Percentiles rank a stretch among this genome's conserved stretches.
Evolutionary conservation across 1,140 invertebrate genomes (phyloP).

Genomic region (Pseudomyrmex concolor): DNA sequence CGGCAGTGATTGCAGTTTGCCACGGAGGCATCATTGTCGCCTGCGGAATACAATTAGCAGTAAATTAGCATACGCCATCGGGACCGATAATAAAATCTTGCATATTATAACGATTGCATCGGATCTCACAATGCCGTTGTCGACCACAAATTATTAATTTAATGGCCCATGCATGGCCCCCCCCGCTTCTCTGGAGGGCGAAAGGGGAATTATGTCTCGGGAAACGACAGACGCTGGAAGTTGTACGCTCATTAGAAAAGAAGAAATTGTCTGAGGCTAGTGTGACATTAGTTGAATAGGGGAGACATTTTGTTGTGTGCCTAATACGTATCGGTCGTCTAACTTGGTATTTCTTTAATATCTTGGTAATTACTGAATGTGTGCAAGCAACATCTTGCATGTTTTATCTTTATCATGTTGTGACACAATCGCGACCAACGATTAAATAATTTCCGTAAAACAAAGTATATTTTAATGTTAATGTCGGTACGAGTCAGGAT

Average conservation of each 20-base stretch:
- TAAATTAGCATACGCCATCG: constrained; percentile 85
- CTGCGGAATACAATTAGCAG: constrained; percentile 85
- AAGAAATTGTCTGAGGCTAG: constrained; percentile 43
- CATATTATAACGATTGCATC: constrained; percentile 85
- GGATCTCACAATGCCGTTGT: constrained; percentile 84
- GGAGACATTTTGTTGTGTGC: constrained; percentile 9
- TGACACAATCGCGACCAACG: too few species aligned
- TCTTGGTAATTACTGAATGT: too few species aligned
- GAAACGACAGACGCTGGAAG: constrained; percentile 64
- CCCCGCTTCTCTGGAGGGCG: constrained; percentile 22
- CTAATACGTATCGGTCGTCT: constrained; percentile 26
- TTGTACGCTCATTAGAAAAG: constrained; percentile 51
- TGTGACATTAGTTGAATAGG: neutral
- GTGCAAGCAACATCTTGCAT: too few species aligned
- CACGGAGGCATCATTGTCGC: constrained; percentile 84
- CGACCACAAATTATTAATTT: constrained; percentile 86
- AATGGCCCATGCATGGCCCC: constrained; percentile 77
- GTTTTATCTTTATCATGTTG: too few species aligned
- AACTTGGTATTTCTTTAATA: neutral
- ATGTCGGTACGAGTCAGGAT: too few species aligned
- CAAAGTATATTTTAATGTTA: too few species aligned
- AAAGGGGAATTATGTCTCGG: constrained; percentile 72
- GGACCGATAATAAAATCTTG: constrained; percentile 84
- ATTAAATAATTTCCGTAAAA: too few species aligned
- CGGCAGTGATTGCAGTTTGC: constrained; percentile 70